Percentiles rank a stretch among this genome's conserved stretches.
Evolutionary conservation across 1,140 invertebrate genomes (phyloP).

Genomic region (Scaptomyza hsui): DNA sequence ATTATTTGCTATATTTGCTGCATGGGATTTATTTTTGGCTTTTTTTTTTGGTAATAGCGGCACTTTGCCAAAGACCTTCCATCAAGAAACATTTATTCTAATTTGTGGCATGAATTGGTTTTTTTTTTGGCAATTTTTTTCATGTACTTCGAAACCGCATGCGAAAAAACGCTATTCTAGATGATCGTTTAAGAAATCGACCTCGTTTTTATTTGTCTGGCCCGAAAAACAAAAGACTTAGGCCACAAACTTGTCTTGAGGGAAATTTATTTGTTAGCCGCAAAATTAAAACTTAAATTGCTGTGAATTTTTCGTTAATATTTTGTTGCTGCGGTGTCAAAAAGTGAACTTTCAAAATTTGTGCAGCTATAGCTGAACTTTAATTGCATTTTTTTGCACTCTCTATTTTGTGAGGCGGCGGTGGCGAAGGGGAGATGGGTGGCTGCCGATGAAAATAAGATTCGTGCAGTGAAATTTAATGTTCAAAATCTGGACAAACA

Average conservation of each 20-base stretch:
- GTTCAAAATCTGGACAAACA: conserved; percentile 16
- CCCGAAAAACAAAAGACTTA: conserved; percentile 44
- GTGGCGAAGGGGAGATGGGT: too few relatives aligned
- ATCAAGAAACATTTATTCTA: conserved; percentile 70
- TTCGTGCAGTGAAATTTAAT: conserved; percentile 46
- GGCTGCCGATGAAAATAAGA: conserved; percentile 13
- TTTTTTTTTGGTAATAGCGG: conserved; percentile 58
- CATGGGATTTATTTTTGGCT: conserved; percentile 10
- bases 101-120: conserved; percentile 59
- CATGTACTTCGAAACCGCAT: conserved; percentile 26
- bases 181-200: conserved; percentile 38
- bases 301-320: background rate
- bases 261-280: conserved; percentile 46
- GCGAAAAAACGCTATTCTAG: conserved; percentile 25
- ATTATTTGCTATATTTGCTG: conserved; percentile 51
- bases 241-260: conserved; percentile 25
- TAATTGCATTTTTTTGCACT: conserved; percentile 16
- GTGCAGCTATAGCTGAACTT: conserved; percentile 14
- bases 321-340: background rate
- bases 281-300: conserved; percentile 20
- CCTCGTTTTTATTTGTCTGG: conserved; percentile 40
- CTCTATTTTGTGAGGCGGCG: background rate
- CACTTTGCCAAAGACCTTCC: conserved; percentile 69
- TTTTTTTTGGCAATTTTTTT: conserved; percentile 54
- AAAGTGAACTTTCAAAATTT: conserved; percentile 35